phyloP scores from a whole-genome alignment of 1,140 invertebrate species.

The Bombus polaris region DNA sequence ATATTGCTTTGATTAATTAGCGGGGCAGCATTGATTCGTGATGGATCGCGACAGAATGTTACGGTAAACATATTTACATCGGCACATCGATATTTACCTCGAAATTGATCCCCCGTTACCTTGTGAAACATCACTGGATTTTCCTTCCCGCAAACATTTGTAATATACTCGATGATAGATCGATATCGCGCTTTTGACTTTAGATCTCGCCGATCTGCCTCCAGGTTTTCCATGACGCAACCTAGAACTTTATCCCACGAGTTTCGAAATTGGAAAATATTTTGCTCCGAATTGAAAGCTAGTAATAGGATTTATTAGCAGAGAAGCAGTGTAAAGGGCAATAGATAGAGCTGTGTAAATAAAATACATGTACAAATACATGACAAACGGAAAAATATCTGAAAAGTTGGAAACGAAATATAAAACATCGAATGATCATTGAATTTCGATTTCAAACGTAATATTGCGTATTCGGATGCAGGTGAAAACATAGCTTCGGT shows the following conservation, averaged over 20 bases:
- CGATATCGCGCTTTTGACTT: not conserved
- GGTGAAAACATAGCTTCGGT: not conserved
- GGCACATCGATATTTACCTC: constrained; percentile 26
- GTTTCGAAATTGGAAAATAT: not conserved
- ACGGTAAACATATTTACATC: constrained; percentile 46
- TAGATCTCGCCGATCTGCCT: not conserved
- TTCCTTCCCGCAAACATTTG: not conserved
- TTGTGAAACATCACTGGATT: not conserved
- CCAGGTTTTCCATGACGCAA: not conserved
- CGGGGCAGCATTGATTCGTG: constrained; percentile 21
- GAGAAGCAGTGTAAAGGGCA: too few relatives aligned
- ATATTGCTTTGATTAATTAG: constrained; percentile 47
- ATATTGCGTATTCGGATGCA: too few relatives aligned
- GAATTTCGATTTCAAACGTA: too few relatives aligned
- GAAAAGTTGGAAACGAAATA: too few relatives aligned
- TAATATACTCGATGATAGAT: not conserved
- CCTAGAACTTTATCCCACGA: not conserved
- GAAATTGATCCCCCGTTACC: not conserved
- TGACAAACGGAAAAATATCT: too few relatives aligned
- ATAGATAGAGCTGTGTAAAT: too few relatives aligned
- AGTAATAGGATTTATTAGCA: too few relatives aligned
- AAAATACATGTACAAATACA: too few relatives aligned
- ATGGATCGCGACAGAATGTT: constrained; percentile 30
- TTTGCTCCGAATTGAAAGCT: not conserved
- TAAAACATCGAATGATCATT: too few relatives aligned